Evolutionary conservation across 2,888 invertebrate species (phyloP).

Genomic region (Ischnus inquisitorius): DNA sequence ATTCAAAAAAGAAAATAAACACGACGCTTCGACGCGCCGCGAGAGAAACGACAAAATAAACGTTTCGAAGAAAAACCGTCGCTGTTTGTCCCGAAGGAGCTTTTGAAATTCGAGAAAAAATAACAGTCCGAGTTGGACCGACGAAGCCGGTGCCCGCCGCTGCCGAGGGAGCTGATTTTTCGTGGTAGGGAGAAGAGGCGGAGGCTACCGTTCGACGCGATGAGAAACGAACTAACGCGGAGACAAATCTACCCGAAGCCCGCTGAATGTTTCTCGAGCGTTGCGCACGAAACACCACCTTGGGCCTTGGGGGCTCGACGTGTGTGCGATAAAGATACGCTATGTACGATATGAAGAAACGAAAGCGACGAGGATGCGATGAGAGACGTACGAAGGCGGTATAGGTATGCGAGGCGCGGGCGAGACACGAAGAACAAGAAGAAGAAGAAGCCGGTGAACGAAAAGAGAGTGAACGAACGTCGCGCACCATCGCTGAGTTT

Average conservation of each 20-base stretch:
- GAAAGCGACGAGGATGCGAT: conserved; percentile 9
- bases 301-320: neutral
- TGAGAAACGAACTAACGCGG: conserved; percentile 51
- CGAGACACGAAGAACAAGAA: conserved; percentile 55
- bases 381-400: conserved; percentile 19
- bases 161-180: conserved; percentile 21
- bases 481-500: conserved; percentile 46
- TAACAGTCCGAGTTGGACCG: conserved; percentile 19
- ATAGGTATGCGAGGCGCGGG: conserved; percentile 20
- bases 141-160: neutral
- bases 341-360: conserved; percentile 5
- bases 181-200: neutral
- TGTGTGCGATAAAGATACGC: conserved; percentile 34
- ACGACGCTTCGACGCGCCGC: neutral
- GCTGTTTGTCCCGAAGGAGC: conserved; percentile 27
- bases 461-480: conserved; percentile 56
- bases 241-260: conserved; percentile 61
- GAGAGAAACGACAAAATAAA: conserved; percentile 54
- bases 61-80: conserved; percentile 33
- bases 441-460: conserved; percentile 32
- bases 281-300: conserved; percentile 11
- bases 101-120: conserved; percentile 55
- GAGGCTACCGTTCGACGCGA: conserved; percentile 38
- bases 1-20: conserved; percentile 49
- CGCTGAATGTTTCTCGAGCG: conserved; percentile 21